Percentiles rank a stretch among this genome's conserved stretches.
These are phyloP conservation scores for Tadarida brasiliensis DNA, from an alignment of 2,797 vertebrate species.

Conservation along the genomic window DNA sequence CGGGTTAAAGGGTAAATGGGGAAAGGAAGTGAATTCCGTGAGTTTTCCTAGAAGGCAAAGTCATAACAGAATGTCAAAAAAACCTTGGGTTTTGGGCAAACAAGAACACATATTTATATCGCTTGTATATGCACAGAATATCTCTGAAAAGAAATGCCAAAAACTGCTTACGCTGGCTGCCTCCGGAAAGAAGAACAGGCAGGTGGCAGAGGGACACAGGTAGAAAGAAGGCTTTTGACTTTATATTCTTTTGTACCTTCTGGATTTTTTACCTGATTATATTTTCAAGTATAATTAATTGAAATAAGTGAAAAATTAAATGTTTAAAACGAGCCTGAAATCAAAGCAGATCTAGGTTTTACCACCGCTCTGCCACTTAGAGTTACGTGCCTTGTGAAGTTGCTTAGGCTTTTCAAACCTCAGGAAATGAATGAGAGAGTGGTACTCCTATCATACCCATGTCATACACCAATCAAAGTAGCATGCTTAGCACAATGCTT, in stretches of 20 bases:
- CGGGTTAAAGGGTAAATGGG: background rate
- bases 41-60: background rate
- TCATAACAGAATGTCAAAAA: constrained; percentile 27
- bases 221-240: constrained; percentile 15
- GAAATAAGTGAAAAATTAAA: constrained; percentile 41
- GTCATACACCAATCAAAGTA: constrained; percentile 51
- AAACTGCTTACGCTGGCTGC: background rate
- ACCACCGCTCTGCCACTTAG: background rate
- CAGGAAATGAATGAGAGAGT: background rate
- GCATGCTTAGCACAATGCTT: background rate
- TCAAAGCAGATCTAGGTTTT: constrained; percentile 15
- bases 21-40: background rate
- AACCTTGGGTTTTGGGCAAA: background rate
- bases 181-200: background rate
- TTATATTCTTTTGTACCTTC: background rate
- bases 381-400: background rate
- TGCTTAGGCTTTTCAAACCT: background rate
- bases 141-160: constrained; percentile 27
- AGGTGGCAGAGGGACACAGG: background rate
- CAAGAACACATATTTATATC: background rate
- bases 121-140: background rate
- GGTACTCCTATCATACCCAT: background rate
- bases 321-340: constrained; percentile 43
- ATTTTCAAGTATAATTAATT: background rate
- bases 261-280: constrained; percentile 34